Conservation (phyloP, 2,797 vertebrate genomes). For the Enteromius unitaeniatus region DNA sequence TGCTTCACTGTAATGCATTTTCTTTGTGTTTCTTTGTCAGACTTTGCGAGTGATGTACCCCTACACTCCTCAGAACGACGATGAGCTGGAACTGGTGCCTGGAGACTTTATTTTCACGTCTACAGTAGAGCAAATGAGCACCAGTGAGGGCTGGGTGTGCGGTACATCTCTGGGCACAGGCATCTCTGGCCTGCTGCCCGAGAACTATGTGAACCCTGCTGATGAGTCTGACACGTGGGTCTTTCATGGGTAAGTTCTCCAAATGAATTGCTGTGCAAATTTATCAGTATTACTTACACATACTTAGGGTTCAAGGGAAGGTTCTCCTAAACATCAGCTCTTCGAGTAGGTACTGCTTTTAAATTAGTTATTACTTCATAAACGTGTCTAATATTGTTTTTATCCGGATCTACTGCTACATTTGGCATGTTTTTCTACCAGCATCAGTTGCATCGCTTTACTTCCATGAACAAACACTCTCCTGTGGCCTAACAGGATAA, state of each 20-base stretch:
- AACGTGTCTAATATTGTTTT: background rate
- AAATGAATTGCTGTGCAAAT: background rate
- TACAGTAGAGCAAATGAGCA: conserved; percentile 87
- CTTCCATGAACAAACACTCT: background rate
- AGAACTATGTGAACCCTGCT: conserved; percentile 93
- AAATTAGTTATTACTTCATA: background rate
- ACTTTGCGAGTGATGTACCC: conserved; percentile 97
- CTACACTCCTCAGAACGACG: conserved; percentile 94
- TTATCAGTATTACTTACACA: background rate
- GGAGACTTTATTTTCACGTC: conserved; percentile 98
- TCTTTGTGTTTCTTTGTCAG: conserved; percentile 68
- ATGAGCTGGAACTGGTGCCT: conserved; percentile 91
- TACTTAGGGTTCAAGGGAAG: background rate
- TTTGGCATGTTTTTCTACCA: background rate
- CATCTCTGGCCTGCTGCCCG: conserved; percentile 91
- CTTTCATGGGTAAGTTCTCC: conserved; percentile 87
- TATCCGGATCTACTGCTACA: background rate
- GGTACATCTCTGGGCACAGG: conserved; percentile 91
- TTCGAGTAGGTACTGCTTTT: background rate
- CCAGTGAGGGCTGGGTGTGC: conserved; percentile 95
- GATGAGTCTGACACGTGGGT: conserved; percentile 98
- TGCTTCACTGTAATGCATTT: background rate
- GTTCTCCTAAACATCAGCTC: background rate
- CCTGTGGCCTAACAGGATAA: background rate
- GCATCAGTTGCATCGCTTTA: background rate